These are phyloP conservation scores for Prionace glauca DNA, from an alignment of 2,797 vertebrate species.

Conservation along the genomic window DNA sequence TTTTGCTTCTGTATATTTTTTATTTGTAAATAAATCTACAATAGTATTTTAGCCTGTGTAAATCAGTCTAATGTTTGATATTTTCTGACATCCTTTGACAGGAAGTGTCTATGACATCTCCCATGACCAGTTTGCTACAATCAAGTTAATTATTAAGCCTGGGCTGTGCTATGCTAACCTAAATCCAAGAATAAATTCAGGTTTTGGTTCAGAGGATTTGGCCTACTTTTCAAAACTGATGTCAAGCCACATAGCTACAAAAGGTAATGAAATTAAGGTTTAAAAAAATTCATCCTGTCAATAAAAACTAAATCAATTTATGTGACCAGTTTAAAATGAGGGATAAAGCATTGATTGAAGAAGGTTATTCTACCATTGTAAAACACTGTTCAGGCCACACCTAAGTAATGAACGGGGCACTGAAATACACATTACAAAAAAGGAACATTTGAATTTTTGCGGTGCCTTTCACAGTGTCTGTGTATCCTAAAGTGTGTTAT, in stretches of 20 bases:
- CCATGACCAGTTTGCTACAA: background rate
- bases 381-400: background rate
- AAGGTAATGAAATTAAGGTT: background rate
- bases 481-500: background rate
- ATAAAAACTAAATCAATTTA: background rate
- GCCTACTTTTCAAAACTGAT: background rate
- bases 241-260: background rate
- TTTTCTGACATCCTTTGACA: constrained; percentile 20
- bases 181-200: background rate
- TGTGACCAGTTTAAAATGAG: background rate
- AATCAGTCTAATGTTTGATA: background rate
- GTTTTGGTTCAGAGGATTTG: background rate
- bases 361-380: background rate
- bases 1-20: background rate
- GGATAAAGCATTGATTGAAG: background rate
- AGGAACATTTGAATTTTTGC: background rate
- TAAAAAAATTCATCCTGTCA: background rate
- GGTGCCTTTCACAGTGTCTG: background rate
- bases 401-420: background rate
- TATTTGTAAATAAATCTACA: background rate
- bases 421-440: background rate
- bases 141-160: background rate
- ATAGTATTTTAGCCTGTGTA: background rate
- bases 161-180: background rate
- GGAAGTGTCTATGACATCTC: background rate